Percentiles rank a stretch among this genome's conserved stretches.
These are phyloP conservation scores for Callipepla californica DNA, from an alignment of 2,113 vertebrate genomes.

Conservation along the genomic window DNA sequence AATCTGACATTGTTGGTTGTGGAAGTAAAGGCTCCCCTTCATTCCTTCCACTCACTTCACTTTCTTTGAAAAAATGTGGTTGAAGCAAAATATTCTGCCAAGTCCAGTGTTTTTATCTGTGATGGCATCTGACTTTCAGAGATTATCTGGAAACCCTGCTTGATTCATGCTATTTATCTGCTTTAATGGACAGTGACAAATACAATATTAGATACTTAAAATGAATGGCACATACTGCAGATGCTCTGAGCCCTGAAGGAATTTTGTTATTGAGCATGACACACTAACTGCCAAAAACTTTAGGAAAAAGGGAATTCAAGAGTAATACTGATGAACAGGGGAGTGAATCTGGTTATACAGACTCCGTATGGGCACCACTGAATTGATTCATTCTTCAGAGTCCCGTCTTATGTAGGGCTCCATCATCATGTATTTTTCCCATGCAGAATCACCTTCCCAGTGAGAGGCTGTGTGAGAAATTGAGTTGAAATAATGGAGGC, in stretches of 20 bases:
- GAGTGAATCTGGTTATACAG: neutral
- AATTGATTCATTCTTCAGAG: neutral
- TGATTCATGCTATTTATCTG: neutral
- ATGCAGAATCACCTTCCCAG: neutral
- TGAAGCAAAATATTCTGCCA: neutral
- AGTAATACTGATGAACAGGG: neutral
- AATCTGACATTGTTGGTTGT: neutral
- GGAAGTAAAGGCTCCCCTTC: neutral
- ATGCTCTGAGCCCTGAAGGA: neutral
- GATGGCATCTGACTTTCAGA: neutral
- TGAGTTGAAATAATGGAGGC: rapidly evolving
- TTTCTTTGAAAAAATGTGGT: neutral
- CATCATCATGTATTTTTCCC: neutral
- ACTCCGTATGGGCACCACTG: neutral
- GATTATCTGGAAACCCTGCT: neutral
- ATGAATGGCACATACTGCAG: neutral
- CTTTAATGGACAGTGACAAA: neutral
- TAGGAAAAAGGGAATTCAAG: neutral
- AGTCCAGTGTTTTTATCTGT: neutral
- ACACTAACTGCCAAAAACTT: neutral
- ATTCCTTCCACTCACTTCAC: neutral
- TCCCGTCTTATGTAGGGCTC: neutral
- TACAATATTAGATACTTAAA: neutral
- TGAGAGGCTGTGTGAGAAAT: neutral
- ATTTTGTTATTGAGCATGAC: neutral